Evolutionary conservation across 2,888 invertebrate species (phyloP), one percentile per base, ranked within the genome.

Genomic region (Ecdyonurus torrentis): DNA sequence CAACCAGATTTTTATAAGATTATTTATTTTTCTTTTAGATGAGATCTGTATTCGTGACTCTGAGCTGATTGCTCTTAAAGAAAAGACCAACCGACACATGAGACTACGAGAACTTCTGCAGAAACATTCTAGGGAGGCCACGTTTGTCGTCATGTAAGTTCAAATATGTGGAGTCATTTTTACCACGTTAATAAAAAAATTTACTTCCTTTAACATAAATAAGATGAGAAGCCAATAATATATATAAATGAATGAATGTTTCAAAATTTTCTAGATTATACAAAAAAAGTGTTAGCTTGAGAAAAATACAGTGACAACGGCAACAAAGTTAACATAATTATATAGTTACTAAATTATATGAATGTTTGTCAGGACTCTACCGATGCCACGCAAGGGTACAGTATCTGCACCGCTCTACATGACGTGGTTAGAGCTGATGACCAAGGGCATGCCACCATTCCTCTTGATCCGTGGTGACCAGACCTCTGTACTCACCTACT

Each of bases 41-140:
- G 76, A 79, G 25, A 83, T 59, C 2, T 64, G 67, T 23, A 70
- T 91, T 59, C 85, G 87, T 7, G 89, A 89, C 61, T 83, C 88
- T 5, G 94, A 94, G 73, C 76, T 94, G 62, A 68, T 87, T 61
- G 87, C 89, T 1, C 87, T 91, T 62, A 86, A 85, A 70, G 89
- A 91, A 68, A 91, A 92, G 71, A 94, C 93, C 0, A 86, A 91
- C 76, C 83, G 96, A 2, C 91, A 97, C 74, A 79, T 97, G 67
- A 85, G 96, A 53, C 79, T 96, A 62, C 81, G 94, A 63, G 96
- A 98, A 74, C 80, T 95, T 61, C 80, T 97, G 62, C 74, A 83
- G 37, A 81, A 89, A 71, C 86, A 94, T 74, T 95, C 94, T 1
- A 79, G 78, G 66, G 84, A 86, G 67, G 89, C 96, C 7, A 85